phyloP scores from a whole-genome alignment of 2,113 vertebrate species.

The Stercorarius parasiticus region DNA sequence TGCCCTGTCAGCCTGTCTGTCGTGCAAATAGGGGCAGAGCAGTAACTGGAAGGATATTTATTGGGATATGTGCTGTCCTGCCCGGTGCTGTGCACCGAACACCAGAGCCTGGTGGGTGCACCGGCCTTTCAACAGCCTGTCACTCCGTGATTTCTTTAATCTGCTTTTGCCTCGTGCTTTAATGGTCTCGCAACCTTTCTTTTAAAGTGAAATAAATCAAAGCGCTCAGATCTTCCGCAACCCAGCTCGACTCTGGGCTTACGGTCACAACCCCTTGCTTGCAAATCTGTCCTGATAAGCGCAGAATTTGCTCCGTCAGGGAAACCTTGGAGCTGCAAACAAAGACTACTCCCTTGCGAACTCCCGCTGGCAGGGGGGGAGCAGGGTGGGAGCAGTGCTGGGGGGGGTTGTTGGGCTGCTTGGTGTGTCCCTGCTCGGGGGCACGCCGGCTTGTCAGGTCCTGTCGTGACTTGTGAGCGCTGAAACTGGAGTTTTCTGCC shows the following conservation, averaged over 20 bases:
- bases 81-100: rapidly evolving
- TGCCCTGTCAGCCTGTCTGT: not conserved
- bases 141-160: not conserved
- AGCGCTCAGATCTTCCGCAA: rapidly evolving
- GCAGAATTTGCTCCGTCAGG: not conserved
- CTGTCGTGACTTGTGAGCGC: not conserved
- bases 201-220: not conserved
- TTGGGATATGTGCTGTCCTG: rapidly evolving
- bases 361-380: not conserved
- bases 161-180: no score
- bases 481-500: not conserved
- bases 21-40: not conserved
- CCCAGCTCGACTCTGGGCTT: not conserved
- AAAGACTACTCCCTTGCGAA: not conserved
- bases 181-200: no score
- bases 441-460: rapidly evolving
- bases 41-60: not conserved
- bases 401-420: not conserved
- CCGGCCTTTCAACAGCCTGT: not conserved
- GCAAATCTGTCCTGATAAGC: not conserved
- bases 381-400: not conserved
- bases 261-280: not conserved
- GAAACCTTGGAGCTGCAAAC: not conserved
- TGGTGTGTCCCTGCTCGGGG: not conserved
- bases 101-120: rapidly evolving